Percentiles rank a stretch among this genome's conserved stretches.
Conservation (phyloP, 2,888 invertebrate species). For the Eupithecia abbreviata region DNA sequence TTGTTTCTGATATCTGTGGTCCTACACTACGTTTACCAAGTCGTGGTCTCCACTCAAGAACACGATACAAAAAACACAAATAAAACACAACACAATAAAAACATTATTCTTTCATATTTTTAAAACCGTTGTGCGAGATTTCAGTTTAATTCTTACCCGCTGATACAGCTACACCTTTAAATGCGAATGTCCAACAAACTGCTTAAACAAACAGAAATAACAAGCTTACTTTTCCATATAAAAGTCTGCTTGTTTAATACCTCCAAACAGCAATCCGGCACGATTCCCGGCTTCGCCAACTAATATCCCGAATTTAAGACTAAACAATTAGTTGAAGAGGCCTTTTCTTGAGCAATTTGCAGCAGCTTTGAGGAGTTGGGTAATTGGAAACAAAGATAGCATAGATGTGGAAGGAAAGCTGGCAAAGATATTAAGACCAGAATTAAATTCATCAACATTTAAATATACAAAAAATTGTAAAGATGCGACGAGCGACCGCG, state of each 20-base stretch:
- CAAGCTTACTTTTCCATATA: slow-evolving; percentile 6
- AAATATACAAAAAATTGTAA: too few species aligned
- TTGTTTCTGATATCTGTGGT: too few species aligned
- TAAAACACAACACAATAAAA: too few species aligned
- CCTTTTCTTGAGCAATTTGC: slow-evolving; percentile 31
- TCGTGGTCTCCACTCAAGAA: too few species aligned
- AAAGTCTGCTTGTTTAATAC: slow-evolving; percentile 15
- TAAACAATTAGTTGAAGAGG: slow-evolving; percentile 31
- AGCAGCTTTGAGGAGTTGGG: slow-evolving; percentile 19
- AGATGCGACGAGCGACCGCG: too few species aligned
- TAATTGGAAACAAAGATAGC: slow-evolving; percentile 25
- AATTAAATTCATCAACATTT: too few species aligned
- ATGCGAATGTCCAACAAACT: not conserved
- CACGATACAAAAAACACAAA: too few species aligned
- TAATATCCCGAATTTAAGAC: slow-evolving; percentile 15
- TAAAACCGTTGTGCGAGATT: too few species aligned
- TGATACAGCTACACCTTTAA: not conserved
- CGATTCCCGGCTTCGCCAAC: slow-evolving; percentile 11
- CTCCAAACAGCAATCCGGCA: slow-evolving; percentile 15
- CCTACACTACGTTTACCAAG: too few species aligned
- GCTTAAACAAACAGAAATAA: slow-evolving; percentile 10
- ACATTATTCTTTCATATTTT: too few species aligned
- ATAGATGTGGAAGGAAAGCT: not conserved
- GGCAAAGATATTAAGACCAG: not conserved
- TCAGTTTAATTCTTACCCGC: too few species aligned